Evolutionary conservation across 2,113 vertebrate species (phyloP), one percentile per base, ranked within the genome.

Genomic region (Pristiophorus japonicus): DNA sequence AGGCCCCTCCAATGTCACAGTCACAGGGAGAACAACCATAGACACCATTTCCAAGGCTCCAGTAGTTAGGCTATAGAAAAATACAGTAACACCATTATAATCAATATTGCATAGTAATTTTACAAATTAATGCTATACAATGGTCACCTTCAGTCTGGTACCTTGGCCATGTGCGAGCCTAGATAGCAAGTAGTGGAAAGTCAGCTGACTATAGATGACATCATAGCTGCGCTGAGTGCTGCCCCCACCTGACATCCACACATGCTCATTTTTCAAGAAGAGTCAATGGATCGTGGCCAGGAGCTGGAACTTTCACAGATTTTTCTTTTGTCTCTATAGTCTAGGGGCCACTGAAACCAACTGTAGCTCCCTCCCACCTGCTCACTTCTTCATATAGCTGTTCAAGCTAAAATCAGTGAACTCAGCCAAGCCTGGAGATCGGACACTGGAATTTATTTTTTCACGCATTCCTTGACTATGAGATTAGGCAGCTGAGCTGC

Each of bases 1-100:
- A 97, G 92, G 98, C 98, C 96, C 98, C 98, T 96, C 98, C 98
- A 24, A 97, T 96, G 95, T 98, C 98, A 97, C 98, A 99, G 96
- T 98, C 97, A 95, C 98, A 99, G 0, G 98, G 97, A 78, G 97
- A 97, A 96, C 98, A 99, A 73, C 97, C 97, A 59, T 97, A 96
- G 30, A 96, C 95, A 2, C 97, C 98, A 96, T 96, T 97, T 94
- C 98, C 98, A 95, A 98, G 97, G 95, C 98, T 98, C 98, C 98
- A 99, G 96, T 98, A 98, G 95, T 98, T 98, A 90, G 96, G 96
- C 98, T 99, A 96, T 47, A 81, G 90, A 66, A 65, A 95, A 91
- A 96, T 0, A 78, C 6, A 70, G 42, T 45, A 94, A 94, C 45
- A 94, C 62, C 22, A 70, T 94, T 51, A 94, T 24, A 47, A 94